These are phyloP conservation scores for Octonoba sinensis DNA, from an alignment of 2,888 invertebrate species.

Conservation along the genomic window DNA sequence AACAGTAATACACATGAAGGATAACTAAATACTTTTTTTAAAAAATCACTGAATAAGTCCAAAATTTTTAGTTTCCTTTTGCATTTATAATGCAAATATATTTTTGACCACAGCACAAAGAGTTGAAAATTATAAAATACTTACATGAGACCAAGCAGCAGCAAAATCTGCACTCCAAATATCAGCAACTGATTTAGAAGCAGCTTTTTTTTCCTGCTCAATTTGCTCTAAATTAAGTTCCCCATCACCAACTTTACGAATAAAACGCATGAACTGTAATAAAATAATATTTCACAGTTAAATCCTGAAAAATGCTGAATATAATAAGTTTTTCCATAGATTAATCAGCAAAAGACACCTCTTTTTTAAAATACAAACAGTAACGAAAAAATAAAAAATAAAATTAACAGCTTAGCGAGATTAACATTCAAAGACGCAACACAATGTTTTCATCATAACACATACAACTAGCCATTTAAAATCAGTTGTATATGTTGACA, in stretches of 20 bases:
- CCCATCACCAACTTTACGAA: conserved; percentile 82
- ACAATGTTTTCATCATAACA: too few relatives aligned
- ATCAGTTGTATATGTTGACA: too few relatives aligned
- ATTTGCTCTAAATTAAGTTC: conserved; percentile 75
- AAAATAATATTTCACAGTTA: background rate
- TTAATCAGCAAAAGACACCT: background rate
- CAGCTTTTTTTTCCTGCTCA: conserved; percentile 70
- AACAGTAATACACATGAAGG: too few relatives aligned
- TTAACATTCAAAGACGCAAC: too few relatives aligned
- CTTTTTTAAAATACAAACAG: background rate
- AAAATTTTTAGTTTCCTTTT: too few relatives aligned
- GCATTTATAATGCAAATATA: too few relatives aligned
- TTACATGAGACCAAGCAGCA: conserved; percentile 44
- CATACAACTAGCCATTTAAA: too few relatives aligned
- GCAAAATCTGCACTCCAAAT: conserved; percentile 68
- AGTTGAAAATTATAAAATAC: background rate
- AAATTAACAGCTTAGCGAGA: too few relatives aligned
- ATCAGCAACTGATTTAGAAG: conserved; percentile 67
- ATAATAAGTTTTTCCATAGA: background rate
- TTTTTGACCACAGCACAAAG: too few relatives aligned
- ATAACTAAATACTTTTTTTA: too few relatives aligned
- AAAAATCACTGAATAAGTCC: too few relatives aligned
- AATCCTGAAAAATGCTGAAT: too few relatives aligned
- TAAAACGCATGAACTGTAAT: conserved; percentile 83
- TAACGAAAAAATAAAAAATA: background rate